phyloP scores from a whole-genome alignment of 2,888 invertebrate species.

The Tetropium fuscum region DNA sequence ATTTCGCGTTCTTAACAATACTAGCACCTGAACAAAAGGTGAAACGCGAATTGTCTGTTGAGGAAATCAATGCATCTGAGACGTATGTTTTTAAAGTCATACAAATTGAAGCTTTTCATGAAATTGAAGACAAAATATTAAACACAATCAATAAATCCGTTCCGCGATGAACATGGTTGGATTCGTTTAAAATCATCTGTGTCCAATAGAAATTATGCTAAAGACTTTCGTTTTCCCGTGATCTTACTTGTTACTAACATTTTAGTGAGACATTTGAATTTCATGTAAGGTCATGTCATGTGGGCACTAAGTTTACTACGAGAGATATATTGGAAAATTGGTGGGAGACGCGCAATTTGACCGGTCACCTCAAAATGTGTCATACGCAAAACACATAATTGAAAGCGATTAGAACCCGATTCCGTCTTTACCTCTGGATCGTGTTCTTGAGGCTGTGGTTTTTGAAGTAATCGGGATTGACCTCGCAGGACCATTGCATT shows the following conservation, averaged over 20 bases:
- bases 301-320: background rate
- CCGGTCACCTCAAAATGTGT: background rate
- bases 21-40: too few relatives aligned
- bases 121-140: background rate
- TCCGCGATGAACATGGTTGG: too few relatives aligned
- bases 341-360: background rate
- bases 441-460: background rate
- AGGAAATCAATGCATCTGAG: background rate
- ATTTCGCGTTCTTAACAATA: too few relatives aligned
- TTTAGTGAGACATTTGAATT: background rate
- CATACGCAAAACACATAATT: background rate
- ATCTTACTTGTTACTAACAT: too few relatives aligned
- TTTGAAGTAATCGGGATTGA: background rate
- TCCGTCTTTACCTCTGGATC: background rate
- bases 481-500: background rate
- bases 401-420: background rate
- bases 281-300: background rate
- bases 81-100: background rate
- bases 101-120: background rate
- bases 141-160: too few relatives aligned
- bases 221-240: background rate
- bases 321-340: background rate
- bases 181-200: too few relatives aligned
- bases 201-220: background rate
- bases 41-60: too few relatives aligned